Evolutionary conservation across 1,140 invertebrate species (phyloP).

Genomic region (Eumeta japonica): DNA sequence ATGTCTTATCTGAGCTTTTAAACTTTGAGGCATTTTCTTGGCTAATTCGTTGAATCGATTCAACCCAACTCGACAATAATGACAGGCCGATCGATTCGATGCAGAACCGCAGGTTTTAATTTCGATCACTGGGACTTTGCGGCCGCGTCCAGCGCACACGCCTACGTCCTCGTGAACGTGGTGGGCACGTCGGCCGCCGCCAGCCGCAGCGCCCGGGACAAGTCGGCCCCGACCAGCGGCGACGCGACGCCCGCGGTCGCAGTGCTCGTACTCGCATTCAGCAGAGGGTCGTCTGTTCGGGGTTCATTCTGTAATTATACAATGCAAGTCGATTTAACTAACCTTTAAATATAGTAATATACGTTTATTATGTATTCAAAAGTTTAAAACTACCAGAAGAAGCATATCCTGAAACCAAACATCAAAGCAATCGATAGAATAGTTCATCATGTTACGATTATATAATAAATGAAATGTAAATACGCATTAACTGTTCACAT

Average conservation of each 20-base stretch:
- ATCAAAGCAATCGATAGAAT: no score
- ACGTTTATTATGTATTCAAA: not conserved
- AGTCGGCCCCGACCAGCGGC: conserved; percentile 25
- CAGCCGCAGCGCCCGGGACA: conserved; percentile 32
- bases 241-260: conserved; percentile 6
- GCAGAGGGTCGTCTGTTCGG: not conserved
- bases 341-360: not conserved
- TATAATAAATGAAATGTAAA: no score
- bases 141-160: conserved; percentile 8
- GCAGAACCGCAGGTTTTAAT: not conserved
- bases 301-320: not conserved
- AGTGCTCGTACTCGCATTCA: not conserved
- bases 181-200: conserved; percentile 22
- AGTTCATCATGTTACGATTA: no score
- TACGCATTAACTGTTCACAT: no score
- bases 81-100: conserved; percentile 13
- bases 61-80: not conserved
- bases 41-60: no score
- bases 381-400: no score
- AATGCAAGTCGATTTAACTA: not conserved
- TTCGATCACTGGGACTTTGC: conserved; percentile 1
- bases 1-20: no score
- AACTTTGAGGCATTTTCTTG: no score
- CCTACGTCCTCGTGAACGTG: conserved; percentile 7
- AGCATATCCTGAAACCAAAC: no score